Evolutionary conservation across 2,113 vertebrate genomes (phyloP), one percentile per base, ranked within the genome.

Genomic region (Myocastor coypus): DNA sequence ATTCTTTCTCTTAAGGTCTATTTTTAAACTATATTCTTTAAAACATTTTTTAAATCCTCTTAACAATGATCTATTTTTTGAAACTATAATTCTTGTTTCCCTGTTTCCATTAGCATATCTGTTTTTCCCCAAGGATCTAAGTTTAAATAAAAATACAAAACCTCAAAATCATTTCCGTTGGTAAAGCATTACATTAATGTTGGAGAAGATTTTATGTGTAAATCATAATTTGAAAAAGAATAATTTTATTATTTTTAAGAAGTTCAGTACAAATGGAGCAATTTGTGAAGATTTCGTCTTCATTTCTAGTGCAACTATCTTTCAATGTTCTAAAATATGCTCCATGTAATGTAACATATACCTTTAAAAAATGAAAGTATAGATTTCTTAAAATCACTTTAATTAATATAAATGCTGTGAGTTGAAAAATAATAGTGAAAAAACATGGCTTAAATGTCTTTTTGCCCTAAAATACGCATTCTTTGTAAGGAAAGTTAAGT

Each of bases 1-100:
- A 81, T 96, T 97, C 92, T 97, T 98, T 97, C 95, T 96, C 30
- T 95, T 94, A 61, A 97, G 96, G 97, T 98, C 98, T 98, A 98
- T 98, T 98, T 98, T 97, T 92, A 84, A 86, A 52, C 94, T 96
- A 82, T 52, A 88, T 64, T 95, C 85, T 96, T 95, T 86, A 96
- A 93, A 95, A 96, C 91, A n/a, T 85, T 78, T 94, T 96, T 46
- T 0, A 96, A 97, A 96, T 98, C 98, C 89, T 97, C 88, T 4
- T 75, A 97, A 97, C 95, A 89, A 26, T 96, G 89, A 95, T 94
- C 61, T 92, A 7, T 42, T 88, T 97, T 94, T 95, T 95, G 83
- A n/a, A 97, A 98, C 90, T 90, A n/a, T 90, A 97, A 97, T 97
- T 7, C 75, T 97, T 96, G 68, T 95, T 91, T 97, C 92, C 77